phyloP scores from a whole-genome alignment of 2,888 invertebrate species.

The Liopterus haemorrhoidalis region DNA sequence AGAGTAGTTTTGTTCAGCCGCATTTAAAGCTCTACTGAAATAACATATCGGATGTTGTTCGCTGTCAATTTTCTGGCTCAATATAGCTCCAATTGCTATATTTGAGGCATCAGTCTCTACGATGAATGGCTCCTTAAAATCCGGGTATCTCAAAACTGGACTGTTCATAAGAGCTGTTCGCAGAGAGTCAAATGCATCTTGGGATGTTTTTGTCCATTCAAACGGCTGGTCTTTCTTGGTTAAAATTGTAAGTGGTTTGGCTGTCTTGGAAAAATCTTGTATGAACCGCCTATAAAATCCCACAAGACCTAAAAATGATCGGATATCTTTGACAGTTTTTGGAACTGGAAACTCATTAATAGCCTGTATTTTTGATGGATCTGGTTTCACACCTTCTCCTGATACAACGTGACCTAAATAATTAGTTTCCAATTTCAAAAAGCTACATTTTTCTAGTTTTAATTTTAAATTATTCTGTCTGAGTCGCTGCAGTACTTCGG shows the following conservation, averaged over 20 bases:
- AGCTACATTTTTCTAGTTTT: slow-evolving; percentile 27
- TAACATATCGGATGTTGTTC: slow-evolving; percentile 26
- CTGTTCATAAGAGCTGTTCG: neutral
- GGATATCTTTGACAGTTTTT: slow-evolving; percentile 25
- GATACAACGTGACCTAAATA: slow-evolving; percentile 27
- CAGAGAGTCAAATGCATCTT: slow-evolving; percentile 10
- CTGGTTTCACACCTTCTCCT: slow-evolving; percentile 24
- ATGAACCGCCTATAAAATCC: slow-evolving; percentile 30
- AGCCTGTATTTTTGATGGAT: slow-evolving; percentile 20
- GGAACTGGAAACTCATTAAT: slow-evolving; percentile 25
- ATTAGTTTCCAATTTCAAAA: slow-evolving; percentile 14
- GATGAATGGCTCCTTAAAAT: slow-evolving; percentile 12
- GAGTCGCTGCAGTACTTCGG: slow-evolving; percentile 10
- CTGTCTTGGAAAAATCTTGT: slow-evolving; percentile 25
- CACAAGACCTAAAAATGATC: slow-evolving; percentile 28
- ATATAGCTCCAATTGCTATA: slow-evolving; percentile 5
- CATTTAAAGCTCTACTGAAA: slow-evolving; percentile 27
- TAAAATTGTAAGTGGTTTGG: slow-evolving; percentile 21
- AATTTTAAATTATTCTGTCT: slow-evolving; percentile 20
- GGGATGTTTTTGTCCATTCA: neutral
- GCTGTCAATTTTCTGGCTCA: slow-evolving; percentile 5
- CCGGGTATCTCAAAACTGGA: slow-evolving; percentile 6
- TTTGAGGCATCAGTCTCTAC: slow-evolving; percentile 12
- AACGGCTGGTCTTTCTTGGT: slow-evolving; percentile 10
- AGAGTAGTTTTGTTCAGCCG: slow-evolving; percentile 26